phyloP scores from a whole-genome alignment of 2,888 invertebrate species.

The Tipula confusa region DNA sequence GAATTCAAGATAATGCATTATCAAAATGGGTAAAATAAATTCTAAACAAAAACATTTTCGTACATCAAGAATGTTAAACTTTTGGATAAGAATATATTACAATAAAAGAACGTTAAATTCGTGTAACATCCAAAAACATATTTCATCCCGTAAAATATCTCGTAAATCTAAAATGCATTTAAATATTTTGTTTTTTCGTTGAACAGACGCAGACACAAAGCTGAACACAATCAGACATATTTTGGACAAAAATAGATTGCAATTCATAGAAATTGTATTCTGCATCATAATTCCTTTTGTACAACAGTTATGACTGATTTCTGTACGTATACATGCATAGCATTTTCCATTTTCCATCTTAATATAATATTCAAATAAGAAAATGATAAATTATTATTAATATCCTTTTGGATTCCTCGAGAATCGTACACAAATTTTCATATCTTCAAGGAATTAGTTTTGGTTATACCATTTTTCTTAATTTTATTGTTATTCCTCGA shows the following conservation, averaged over 20 bases:
- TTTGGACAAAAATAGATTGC: not conserved
- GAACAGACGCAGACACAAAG: not conserved
- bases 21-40: no score
- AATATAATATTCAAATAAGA: not conserved
- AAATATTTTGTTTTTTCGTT: no score
- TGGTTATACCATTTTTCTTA: not conserved
- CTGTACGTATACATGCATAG: not conserved
- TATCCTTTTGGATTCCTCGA: not conserved
- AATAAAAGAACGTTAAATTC: no score
- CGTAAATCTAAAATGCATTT: not conserved
- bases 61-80: no score
- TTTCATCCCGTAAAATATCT: not conserved
- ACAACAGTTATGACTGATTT: not conserved
- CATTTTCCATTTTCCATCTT: not conserved
- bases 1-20: no score
- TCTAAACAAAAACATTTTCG: no score
- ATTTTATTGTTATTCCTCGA: not conserved
- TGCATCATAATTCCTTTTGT: constrained; percentile 25
- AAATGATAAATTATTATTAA: constrained; percentile 20
- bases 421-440: not conserved
- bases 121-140: no score
- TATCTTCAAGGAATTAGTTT: constrained; percentile 12
- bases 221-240: not conserved
- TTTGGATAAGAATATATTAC: no score
- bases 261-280: not conserved